A percentile compares a stretch with the other conserved stretches of the same genome.
Evolutionary conservation across 2,113 vertebrate species (phyloP).

Genomic region (Caranx ignobilis): DNA sequence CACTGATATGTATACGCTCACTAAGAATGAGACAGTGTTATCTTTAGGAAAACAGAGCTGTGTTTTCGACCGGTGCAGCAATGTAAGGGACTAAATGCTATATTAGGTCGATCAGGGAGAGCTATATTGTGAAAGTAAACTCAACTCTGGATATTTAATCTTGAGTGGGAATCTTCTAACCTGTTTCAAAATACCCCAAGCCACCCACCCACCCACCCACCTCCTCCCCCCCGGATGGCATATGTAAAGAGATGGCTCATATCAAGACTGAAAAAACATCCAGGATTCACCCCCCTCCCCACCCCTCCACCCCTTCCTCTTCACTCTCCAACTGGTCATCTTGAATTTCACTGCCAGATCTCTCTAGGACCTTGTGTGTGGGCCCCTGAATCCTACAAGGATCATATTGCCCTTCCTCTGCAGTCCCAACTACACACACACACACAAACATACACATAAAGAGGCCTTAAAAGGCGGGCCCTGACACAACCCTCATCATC

Average conservation of each 20-base stretch:
- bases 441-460: conserved; percentile 31
- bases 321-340: conserved; percentile 73
- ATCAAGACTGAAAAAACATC: conserved; percentile 74
- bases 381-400: conserved; percentile 79
- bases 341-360: conserved; percentile 83
- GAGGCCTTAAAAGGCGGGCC: conserved; percentile 64
- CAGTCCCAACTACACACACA: conserved; percentile 65
- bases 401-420: conserved; percentile 82
- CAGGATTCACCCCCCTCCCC: conserved; percentile 72
- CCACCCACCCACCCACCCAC: not conserved
- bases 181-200: conserved; percentile 51
- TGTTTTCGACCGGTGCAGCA: not conserved
- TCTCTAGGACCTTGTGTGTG: conserved; percentile 78
- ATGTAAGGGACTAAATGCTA: conserved; percentile 21
- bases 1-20: not conserved
- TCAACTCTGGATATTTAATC: conserved; percentile 45
- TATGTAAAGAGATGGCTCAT: conserved; percentile 62
- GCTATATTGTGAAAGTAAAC: conserved; percentile 26
- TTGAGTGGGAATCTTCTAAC: conserved; percentile 70
- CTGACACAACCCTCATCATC: conserved; percentile 71
- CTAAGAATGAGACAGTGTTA: not conserved
- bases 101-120: conserved; percentile 17
- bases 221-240: conserved; percentile 25
- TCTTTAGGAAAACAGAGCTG: not conserved
- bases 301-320: conserved; percentile 33